Base-by-base conservation (phyloP, 2,888 invertebrate genomes). In the Priocnemis perturbator region DNA sequence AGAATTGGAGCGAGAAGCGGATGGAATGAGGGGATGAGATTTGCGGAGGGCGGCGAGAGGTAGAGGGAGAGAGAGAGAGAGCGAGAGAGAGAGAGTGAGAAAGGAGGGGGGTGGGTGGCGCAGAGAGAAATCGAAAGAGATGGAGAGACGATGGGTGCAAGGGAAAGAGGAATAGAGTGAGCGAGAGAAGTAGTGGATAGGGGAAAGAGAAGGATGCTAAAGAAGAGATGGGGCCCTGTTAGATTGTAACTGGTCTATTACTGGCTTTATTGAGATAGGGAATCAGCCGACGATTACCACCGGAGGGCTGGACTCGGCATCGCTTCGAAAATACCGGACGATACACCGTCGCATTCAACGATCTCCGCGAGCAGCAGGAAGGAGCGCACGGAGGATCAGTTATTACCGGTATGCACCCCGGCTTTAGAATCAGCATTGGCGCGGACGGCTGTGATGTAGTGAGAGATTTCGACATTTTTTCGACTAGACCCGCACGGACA, bases 201-300 rank as follows among this genome's bases (percentile, higher is more conserved):
- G 7, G 26, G 26, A 26, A 3, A 26, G 26, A 26, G 26, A 26
- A 26, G 7, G 7, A 26, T 26, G 26, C 3, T 26, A 26, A 7
- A 45, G 3, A 11, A 11, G 47, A 50, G 50, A 50, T 50, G 50
- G 50, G 50, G n/a, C 50, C 71, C 72, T 67, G 73, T 75, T 79
- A 72, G 76, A 37, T 63, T 72, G 71, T 75, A 75, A 79, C 76
- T 73, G 75, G 64, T 79, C 79, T 64, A 79, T 79, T 79, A 79
- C 77, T 66, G 71, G 73, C 66, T 79, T 79, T 79, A 79, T 79
- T 74, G 79, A 79, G 79, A 79, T 79, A 79, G 79, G 75, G 72
- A 79, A 79, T 79, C 79, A 74, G 64, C 67, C 69, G 73, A 57
- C 76, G 72, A 79, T 79, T 77, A 77, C 77, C 64, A 50, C 17